Percentiles rank a stretch among this genome's conserved stretches.
phyloP scores from a whole-genome alignment of 2,888 invertebrate genomes.

The Harmothoe impar region DNA sequence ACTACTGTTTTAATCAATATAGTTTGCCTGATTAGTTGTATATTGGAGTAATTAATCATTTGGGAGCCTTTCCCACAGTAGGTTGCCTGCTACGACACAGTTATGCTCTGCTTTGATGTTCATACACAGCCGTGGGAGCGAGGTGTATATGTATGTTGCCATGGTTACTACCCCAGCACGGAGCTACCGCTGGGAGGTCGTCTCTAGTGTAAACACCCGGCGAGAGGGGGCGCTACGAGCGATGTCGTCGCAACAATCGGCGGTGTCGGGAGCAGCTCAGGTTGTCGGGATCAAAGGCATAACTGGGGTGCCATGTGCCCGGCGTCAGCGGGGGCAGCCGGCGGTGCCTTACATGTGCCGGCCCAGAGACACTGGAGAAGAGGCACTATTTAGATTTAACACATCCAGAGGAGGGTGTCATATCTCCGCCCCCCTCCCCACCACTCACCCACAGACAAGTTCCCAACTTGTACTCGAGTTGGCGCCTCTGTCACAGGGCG shows the following conservation, averaged over 20 bases:
- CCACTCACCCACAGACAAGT: slow-evolving; percentile 35
- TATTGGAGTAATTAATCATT: slow-evolving; percentile 11
- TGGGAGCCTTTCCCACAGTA: neutral
- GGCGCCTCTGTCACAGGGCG: slow-evolving; percentile 48
- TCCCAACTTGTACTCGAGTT: slow-evolving; percentile 34
- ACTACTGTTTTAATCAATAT: too few species aligned
- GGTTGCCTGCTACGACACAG: neutral
- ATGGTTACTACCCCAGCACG: neutral
- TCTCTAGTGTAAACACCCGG: slow-evolving; percentile 52
- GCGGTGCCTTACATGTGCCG: slow-evolving; percentile 48
- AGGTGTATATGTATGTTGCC: slow-evolving; percentile 21
- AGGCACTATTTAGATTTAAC: slow-evolving; percentile 46
- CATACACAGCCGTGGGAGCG: neutral
- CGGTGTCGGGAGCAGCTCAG: neutral
- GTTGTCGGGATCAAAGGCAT: slow-evolving; percentile 57
- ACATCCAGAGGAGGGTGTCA: slow-evolving; percentile 14
- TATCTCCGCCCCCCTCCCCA: slow-evolving; percentile 4
- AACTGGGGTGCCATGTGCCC: slow-evolving; percentile 59
- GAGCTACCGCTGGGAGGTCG: slow-evolving; percentile 34
- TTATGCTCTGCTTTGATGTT: neutral
- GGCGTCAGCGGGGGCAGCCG: slow-evolving; percentile 31
- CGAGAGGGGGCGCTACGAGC: slow-evolving; percentile 56
- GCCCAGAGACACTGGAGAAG: slow-evolving; percentile 6
- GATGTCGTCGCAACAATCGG: slow-evolving; percentile 51
- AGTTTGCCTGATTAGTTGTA: neutral